Conservation (phyloP, 2,113 vertebrate genomes). For the Ptyas mucosa region DNA sequence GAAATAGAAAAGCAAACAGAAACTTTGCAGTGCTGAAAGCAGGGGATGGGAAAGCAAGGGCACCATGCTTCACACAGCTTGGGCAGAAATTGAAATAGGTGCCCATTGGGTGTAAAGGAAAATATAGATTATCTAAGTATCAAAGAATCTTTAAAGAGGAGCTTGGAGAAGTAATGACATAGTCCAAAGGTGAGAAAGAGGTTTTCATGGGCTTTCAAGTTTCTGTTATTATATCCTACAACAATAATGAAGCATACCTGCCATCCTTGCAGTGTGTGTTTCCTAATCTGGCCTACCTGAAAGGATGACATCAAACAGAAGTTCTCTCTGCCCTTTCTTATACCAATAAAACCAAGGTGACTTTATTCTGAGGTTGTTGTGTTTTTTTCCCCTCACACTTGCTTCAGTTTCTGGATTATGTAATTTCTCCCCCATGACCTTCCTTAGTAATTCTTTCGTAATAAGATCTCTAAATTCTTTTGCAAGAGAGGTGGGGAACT, state of each 20-base stretch:
- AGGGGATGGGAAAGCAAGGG: neutral
- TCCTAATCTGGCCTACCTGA: neutral
- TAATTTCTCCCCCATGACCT: neutral
- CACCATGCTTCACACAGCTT: neutral
- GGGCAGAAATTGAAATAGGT: neutral
- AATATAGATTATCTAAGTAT: neutral
- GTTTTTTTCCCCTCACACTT: neutral
- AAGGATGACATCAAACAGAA: neutral
- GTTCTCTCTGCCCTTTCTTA: neutral
- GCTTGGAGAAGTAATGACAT: neutral
- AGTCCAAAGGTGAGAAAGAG: neutral
- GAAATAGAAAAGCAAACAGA: neutral
- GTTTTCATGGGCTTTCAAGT: neutral
- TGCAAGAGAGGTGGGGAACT: neutral
- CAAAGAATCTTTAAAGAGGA: neutral
- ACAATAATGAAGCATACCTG: neutral
- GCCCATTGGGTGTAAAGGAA: neutral
- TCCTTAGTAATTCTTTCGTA: neutral
- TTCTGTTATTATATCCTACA: neutral
- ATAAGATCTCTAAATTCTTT: neutral
- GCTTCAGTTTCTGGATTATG: neutral
- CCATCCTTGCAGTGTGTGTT: neutral
- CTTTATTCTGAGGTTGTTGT: neutral
- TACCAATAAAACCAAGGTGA: neutral
- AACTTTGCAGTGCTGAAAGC: neutral